Evolutionary conservation across 2,113 vertebrate species (phyloP), one percentile per base, ranked within the genome.

Genomic region (Melanerpes aurifrons): DNA sequence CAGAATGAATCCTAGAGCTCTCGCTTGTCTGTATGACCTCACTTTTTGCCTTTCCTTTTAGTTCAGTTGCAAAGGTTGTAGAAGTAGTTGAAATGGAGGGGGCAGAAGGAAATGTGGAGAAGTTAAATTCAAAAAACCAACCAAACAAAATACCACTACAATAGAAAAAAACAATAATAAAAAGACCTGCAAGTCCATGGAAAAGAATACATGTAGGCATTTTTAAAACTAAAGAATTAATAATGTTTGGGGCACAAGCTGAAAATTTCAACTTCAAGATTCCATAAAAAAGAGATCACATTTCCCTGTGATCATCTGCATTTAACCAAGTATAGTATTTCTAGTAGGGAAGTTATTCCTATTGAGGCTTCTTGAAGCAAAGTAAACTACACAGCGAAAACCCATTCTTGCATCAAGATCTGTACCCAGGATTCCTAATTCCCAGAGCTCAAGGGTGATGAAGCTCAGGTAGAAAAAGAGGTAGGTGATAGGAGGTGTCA

Each of bases 21-120:
- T 93, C 64, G 32, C 45, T 74, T 71, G 48, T 71, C 88, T 62
- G 68, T 32, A 12, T 14, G 32, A 68, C 35, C 20, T 81, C 79
- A 77, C 32, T 71, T 88, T 86, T 78, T 86, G 25, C 58, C 70
- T 91, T 90, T 83, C 45, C n/a, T 77, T 93, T 91, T 82, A 82
- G 69, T 82, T 94, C 53, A 71, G 5, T 63, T 86, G 66, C 32
- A 77, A 24, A 91, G 71, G 82, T 61, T 67, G 31, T 6, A 71
- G 48, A 54, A 31, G 31, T 54, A 63, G 45, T 54, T 12, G 3
- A 61, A 93, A 91, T 83, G 28, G 24, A 40, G 50, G 15, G 7
- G n/a, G n/a, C 31, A 86, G 76, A 83, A 84, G 68, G 47, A 86
- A 85, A 61, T 63, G n/a, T 6, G 6, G 10, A 54, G 8, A 70